These are phyloP conservation scores for Sebastes vulpes DNA, from an alignment of 2,797 vertebrate species.

Conservation along the genomic window DNA sequence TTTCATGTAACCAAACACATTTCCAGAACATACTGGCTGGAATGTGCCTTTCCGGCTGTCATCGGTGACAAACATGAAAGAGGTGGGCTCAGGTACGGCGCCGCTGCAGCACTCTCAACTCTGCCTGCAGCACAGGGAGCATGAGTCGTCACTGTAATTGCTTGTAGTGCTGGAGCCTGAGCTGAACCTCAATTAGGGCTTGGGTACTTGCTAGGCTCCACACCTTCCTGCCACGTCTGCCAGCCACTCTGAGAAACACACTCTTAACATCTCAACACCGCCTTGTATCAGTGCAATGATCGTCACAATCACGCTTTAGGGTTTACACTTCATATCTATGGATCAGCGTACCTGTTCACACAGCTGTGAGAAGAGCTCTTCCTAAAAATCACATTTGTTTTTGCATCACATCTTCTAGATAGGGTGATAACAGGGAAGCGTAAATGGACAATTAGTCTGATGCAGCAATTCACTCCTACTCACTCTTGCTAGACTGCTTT, in stretches of 20 bases:
- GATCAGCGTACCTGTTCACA: neutral
- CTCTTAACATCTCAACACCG: conserved; percentile 12
- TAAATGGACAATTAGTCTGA: conserved; percentile 38
- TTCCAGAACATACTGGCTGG: conserved; percentile 59
- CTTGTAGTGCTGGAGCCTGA: conserved; percentile 68
- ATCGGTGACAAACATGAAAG: conserved; percentile 76
- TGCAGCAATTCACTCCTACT: conserved; percentile 6
- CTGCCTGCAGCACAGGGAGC: conserved; percentile 61
- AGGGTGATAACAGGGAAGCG: conserved; percentile 8
- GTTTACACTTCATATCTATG: neutral
- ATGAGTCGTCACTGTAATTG: conserved; percentile 70
- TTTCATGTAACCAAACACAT: conserved; percentile 80
- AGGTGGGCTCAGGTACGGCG: conserved; percentile 50
- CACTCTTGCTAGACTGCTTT: conserved; percentile 17
- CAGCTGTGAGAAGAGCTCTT: neutral
- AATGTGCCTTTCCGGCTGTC: conserved; percentile 63
- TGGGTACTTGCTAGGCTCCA: conserved; percentile 51
- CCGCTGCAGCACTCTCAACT: conserved; percentile 47
- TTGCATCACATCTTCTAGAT: neutral
- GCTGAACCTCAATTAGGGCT: conserved; percentile 77
- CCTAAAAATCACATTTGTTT: neutral
- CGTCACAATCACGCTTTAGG: conserved; percentile 24
- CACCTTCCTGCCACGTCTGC: conserved; percentile 31
- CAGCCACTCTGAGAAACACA: neutral
- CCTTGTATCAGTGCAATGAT: conserved; percentile 8